A percentile compares a stretch with the other conserved stretches of the same genome.
These are phyloP conservation scores for Miniopterus natalensis DNA, from an alignment of 2,113 vertebrate species.

Conservation along the genomic window DNA sequence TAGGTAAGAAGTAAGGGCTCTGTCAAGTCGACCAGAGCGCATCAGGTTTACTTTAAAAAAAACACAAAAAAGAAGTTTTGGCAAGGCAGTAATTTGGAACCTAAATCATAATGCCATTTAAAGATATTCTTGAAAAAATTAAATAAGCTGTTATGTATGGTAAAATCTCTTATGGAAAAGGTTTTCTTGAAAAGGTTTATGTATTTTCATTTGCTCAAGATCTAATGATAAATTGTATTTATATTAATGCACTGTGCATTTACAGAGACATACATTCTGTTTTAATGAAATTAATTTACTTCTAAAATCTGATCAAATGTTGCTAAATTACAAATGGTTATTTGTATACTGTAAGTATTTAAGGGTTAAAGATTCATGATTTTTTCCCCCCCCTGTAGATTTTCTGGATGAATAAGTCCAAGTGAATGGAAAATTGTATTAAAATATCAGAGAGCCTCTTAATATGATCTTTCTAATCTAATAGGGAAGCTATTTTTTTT, in stretches of 20 bases:
- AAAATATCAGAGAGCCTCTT: neutral
- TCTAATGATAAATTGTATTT: constrained; percentile 59
- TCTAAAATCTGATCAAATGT: neutral
- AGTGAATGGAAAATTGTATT: neutral
- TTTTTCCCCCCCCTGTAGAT: neutral
- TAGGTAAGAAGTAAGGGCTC: neutral
- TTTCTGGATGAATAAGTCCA: neutral
- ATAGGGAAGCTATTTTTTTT: neutral
- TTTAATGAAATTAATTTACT: constrained; percentile 32
- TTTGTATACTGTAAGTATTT: neutral
- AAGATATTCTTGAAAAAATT: neutral
- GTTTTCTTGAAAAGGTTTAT: constrained; percentile 59
- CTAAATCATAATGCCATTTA: neutral
- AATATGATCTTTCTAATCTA: neutral
- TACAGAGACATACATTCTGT: neutral
- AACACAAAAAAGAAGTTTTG: neutral
- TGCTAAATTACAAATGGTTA: neutral
- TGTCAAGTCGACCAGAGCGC: neutral
- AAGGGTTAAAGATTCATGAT: neutral
- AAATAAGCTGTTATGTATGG: neutral
- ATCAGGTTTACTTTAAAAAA: neutral
- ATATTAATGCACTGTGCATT: constrained; percentile 62
- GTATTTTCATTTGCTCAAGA: neutral
- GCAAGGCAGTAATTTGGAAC: neutral
- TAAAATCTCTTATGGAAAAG: constrained; percentile 40